These are phyloP conservation scores for Diacarnus erythraeanus DNA, from an alignment of 37 sponge, comb jelly and placozoan genomes.

Conservation along the genomic window DNA sequence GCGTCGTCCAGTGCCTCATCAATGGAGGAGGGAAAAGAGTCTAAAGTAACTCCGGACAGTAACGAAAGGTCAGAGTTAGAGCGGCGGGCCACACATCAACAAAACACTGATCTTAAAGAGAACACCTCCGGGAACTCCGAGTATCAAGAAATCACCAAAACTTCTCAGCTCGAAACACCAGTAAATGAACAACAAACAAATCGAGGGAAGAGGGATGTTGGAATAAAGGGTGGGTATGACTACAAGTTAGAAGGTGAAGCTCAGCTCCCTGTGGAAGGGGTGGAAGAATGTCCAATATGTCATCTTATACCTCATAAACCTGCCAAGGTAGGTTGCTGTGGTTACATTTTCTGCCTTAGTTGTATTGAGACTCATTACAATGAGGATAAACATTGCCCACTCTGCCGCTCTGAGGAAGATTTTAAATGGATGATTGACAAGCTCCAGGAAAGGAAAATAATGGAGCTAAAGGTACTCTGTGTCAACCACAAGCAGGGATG, in stretches of 20 bases:
- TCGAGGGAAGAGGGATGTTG: too few relatives aligned
- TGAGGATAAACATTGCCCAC: constrained; percentile 31
- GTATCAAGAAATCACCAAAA: not conserved
- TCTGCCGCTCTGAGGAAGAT: constrained; percentile 14
- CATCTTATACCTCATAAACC: constrained; percentile 32
- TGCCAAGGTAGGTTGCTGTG: constrained; percentile 45
- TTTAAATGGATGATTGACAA: constrained; percentile 44
- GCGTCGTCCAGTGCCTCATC: too few relatives aligned
- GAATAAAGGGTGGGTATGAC: constrained; percentile 22
- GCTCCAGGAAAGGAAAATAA: constrained; percentile 19
- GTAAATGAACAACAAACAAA: not conserved
- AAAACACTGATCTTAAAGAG: too few relatives aligned
- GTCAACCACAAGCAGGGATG: constrained; percentile 27
- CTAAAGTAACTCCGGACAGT: too few relatives aligned
- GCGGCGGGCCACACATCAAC: too few relatives aligned
- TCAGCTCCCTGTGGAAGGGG: not conserved
- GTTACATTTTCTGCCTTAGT: constrained; percentile 37
- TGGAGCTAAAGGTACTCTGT: constrained; percentile 26
- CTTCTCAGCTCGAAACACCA: not conserved
- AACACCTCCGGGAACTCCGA: not conserved
- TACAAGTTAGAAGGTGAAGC: not conserved
- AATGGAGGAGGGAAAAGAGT: too few relatives aligned
- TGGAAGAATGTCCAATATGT: constrained; percentile 46
- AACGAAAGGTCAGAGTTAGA: too few relatives aligned
- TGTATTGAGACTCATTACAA: constrained; percentile 15